Conservation (phyloP, 2,113 vertebrate genomes). For the Danionella cerebrum region DNA sequence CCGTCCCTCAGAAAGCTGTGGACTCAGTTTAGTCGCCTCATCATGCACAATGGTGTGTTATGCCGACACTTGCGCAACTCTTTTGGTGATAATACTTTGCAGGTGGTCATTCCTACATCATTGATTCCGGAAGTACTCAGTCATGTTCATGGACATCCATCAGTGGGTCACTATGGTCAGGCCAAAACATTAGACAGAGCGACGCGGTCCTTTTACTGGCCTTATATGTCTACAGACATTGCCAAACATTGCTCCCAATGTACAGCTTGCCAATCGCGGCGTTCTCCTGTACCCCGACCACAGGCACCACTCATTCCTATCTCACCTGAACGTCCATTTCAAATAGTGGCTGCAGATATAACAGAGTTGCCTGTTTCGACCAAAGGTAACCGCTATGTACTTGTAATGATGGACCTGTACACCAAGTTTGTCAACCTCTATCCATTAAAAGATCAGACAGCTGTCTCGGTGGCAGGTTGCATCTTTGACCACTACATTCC, state of each 20-base stretch:
- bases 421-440: conserved; percentile 12
- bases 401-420: conserved; percentile 11
- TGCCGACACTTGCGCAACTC: background rate
- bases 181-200: background rate
- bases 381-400: background rate
- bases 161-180: conserved; percentile 1
- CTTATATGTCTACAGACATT: conserved; percentile 11
- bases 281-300: background rate
- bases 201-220: background rate
- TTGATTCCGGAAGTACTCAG: conserved; percentile 1
- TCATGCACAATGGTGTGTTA: background rate
- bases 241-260: background rate
- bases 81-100: too few species aligned
- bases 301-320: background rate
- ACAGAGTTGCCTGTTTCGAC: conserved; percentile 5
- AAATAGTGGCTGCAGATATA: conserved; percentile 18
- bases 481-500: conserved; percentile 15
- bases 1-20: too few species aligned
- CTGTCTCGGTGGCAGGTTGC: background rate
- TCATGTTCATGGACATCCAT: background rate
- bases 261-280: background rate
- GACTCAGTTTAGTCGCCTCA: too few species aligned
- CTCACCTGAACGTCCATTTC: background rate
- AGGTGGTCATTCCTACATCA: too few species aligned
- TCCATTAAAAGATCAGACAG: background rate